phyloP scores from a whole-genome alignment of 2,797 vertebrate species.

The Emydoidea blandingii region DNA sequence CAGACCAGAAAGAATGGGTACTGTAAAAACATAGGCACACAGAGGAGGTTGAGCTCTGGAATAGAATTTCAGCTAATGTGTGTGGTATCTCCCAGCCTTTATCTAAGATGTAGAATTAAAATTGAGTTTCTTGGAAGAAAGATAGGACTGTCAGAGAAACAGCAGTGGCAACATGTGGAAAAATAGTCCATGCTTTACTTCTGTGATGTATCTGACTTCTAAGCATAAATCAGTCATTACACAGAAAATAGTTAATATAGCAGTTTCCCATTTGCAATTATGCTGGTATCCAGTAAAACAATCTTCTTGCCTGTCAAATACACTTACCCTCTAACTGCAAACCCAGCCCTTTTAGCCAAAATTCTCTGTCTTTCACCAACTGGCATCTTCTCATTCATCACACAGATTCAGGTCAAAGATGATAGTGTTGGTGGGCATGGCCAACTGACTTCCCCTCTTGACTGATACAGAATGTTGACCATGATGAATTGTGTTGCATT shows the following conservation, averaged over 20 bases:
- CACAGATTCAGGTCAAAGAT: not conserved
- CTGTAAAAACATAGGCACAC: not conserved
- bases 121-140: slow-evolving; percentile 55
- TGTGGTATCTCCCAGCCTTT: slow-evolving; percentile 43
- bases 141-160: slow-evolving; percentile 54
- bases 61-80: slow-evolving; percentile 50
- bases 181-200: slow-evolving; percentile 48
- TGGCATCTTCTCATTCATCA: slow-evolving; percentile 18
- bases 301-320: slow-evolving; percentile 10
- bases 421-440: slow-evolving; percentile 27
- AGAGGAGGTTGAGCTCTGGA: slow-evolving; percentile 31
- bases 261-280: slow-evolving; percentile 15
- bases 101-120: slow-evolving; percentile 47
- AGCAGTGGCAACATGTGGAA: slow-evolving; percentile 27
- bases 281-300: slow-evolving; percentile 32
- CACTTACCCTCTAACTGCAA: not conserved
- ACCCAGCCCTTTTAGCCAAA: not conserved
- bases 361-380: slow-evolving; percentile 21
- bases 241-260: slow-evolving; percentile 32
- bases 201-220: slow-evolving; percentile 59
- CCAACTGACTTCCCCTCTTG: not conserved
- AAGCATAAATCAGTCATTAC: slow-evolving; percentile 59
- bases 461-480: slow-evolving; percentile 44
- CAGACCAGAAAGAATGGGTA: slow-evolving; percentile 16
- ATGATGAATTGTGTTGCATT: slow-evolving; percentile 44